Conservation (phyloP, 1,140 invertebrate species). For the Pissodes strobi region DNA sequence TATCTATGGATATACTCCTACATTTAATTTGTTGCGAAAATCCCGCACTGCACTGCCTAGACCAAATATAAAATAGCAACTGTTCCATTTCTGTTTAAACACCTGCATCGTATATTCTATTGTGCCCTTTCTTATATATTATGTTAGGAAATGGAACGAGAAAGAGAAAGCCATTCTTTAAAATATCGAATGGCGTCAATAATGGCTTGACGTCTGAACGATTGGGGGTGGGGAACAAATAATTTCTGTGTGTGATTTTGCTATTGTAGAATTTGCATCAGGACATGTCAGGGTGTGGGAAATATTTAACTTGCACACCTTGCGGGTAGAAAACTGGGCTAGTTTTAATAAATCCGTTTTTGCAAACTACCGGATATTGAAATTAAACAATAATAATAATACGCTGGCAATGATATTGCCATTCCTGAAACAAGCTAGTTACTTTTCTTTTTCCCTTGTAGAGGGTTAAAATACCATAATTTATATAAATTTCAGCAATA, state of each 20-base stretch:
- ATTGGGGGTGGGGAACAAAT: conserved; percentile 10
- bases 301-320: neutral
- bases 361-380: too few species aligned
- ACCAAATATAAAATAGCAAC: conserved; percentile 9
- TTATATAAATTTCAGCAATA: too few species aligned
- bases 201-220: conserved; percentile 10
- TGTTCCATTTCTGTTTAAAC: conserved; percentile 7
- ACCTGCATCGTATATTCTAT: conserved; percentile 2
- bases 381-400: too few species aligned
- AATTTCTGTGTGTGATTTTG: conserved; percentile 6
- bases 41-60: too few species aligned
- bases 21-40: too few species aligned
- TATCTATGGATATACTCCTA: too few species aligned
- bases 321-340: too few species aligned
- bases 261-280: conserved; percentile 4
- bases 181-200: conserved; percentile 11
- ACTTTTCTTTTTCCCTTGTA: too few species aligned
- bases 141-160: conserved; percentile 1
- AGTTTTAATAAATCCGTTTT: too few species aligned
- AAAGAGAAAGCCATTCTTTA: conserved; percentile 12
- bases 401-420: too few species aligned
- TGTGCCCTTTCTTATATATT: conserved; percentile 5
- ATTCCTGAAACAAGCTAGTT: too few species aligned
- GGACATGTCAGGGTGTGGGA: conserved; percentile 1
- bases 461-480: too few species aligned